Conservation (phyloP, 2,113 vertebrate genomes). For the Dipodomys ordii region DNA sequence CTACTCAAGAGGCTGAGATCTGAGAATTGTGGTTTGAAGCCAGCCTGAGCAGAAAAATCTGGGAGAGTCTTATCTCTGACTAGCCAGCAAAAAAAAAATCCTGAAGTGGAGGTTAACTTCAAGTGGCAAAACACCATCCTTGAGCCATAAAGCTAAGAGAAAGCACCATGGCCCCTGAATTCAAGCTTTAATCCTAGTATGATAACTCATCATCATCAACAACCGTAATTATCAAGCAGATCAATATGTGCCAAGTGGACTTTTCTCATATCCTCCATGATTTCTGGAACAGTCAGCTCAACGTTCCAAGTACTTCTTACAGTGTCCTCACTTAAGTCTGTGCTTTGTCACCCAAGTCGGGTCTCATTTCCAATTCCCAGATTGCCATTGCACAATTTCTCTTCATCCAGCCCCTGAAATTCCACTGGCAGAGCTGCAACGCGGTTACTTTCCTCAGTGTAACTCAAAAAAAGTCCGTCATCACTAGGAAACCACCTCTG, state of each 20-base stretch:
- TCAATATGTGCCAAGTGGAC: background rate
- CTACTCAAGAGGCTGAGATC: too few species aligned
- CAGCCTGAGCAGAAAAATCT: too few species aligned
- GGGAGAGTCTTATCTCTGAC: too few species aligned
- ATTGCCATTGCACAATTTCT: background rate
- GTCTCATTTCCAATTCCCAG: background rate
- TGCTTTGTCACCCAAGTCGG: background rate
- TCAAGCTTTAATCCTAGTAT: too few species aligned
- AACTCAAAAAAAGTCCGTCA: conserved; percentile 74
- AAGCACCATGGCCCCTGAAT: too few species aligned
- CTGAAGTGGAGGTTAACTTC: too few species aligned
- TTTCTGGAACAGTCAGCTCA: background rate
- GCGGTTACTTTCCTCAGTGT: conserved; percentile 63
- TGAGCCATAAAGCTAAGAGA: too few species aligned
- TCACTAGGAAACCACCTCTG: conserved; percentile 72
- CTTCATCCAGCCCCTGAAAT: conserved; percentile 53
- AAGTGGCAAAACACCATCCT: too few species aligned
- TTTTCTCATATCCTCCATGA: accelerated
- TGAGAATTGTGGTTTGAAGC: too few species aligned
- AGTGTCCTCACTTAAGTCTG: background rate
- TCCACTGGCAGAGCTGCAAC: conserved; percentile 45
- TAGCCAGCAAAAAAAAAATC: too few species aligned
- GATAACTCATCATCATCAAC: background rate
- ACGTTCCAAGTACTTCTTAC: background rate
- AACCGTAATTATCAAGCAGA: background rate